Evolutionary conservation across 2,797 vertebrate genomes (phyloP).

Genomic region (Sebastes alutus): DNA sequence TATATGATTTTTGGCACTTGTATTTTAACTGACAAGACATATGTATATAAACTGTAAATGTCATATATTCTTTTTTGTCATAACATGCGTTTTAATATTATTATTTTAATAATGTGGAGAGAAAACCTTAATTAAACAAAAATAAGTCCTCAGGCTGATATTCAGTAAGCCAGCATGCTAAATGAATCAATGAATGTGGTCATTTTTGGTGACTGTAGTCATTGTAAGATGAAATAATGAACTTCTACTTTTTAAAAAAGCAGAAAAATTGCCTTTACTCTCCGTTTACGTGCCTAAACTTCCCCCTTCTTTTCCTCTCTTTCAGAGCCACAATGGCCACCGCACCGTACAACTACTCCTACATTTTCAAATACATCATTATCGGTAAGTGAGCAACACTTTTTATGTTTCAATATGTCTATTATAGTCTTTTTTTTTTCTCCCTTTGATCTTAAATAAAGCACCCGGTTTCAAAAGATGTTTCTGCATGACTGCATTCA

Average conservation of each 20-base stretch:
- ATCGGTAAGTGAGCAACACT: slow-evolving; percentile 89
- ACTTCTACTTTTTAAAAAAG: background rate
- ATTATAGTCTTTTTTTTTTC: background rate
- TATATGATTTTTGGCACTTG: background rate
- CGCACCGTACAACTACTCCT: slow-evolving; percentile 99
- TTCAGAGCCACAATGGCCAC: slow-evolving; percentile 98
- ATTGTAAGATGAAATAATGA: background rate
- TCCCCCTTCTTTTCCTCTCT: slow-evolving; percentile 39
- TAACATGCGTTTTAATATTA: background rate
- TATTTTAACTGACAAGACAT: background rate
- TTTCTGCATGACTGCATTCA: background rate
- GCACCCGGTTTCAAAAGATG: background rate
- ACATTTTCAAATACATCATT: slow-evolving; percentile 99
- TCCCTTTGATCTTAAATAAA: background rate
- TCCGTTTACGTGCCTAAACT: background rate
- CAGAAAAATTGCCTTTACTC: background rate
- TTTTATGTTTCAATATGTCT: background rate
- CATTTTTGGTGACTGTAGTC: background rate
- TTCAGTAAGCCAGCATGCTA: background rate
- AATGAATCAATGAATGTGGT: background rate
- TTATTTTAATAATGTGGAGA: background rate
- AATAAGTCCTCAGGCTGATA: background rate
- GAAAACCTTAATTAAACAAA: background rate
- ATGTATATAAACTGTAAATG: background rate
- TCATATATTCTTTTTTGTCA: background rate